A percentile compares a stretch with the other conserved stretches of the same genome.
phyloP scores from a whole-genome alignment of 64 coral and sea anemone genomes.

The Actinia equina region DNA sequence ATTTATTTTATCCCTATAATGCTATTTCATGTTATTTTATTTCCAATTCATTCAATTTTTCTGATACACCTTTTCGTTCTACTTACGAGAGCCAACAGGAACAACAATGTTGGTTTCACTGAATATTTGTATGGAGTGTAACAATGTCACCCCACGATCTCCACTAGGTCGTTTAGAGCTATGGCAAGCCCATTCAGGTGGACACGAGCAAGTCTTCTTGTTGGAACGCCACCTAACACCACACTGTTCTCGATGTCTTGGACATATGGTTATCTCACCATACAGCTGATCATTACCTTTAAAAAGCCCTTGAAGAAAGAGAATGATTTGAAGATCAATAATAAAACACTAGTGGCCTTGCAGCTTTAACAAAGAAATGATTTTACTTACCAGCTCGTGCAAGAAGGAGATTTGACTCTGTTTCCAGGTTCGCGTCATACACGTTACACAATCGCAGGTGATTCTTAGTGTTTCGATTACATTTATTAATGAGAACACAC shows the following conservation, averaged over 20 bases:
- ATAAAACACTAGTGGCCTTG: too few relatives aligned
- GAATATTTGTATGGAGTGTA: slow-evolving; percentile 19
- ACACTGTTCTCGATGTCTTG: slow-evolving; percentile 19
- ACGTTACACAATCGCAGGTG: too few relatives aligned
- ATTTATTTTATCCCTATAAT: neutral
- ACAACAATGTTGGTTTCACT: slow-evolving; percentile 9
- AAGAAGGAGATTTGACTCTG: too few relatives aligned
- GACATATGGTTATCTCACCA: too few relatives aligned
- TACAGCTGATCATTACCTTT: too few relatives aligned
- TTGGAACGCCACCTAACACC: slow-evolving; percentile 29
- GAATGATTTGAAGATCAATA: too few relatives aligned
- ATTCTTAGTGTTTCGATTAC: too few relatives aligned
- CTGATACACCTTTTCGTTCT: neutral
- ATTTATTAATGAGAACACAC: too few relatives aligned
- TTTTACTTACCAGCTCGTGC: too few relatives aligned
- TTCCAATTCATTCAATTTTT: neutral
- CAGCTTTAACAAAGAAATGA: too few relatives aligned
- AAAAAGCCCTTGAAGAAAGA: too few relatives aligned
- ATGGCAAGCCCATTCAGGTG: neutral
- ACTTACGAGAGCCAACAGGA: slow-evolving; percentile 52
- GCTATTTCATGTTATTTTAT: neutral
- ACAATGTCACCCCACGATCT: slow-evolving; percentile 22
- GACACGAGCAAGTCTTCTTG: slow-evolving; percentile 19
- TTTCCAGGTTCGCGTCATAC: too few relatives aligned
- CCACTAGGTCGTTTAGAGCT: slow-evolving; percentile 3